Evolutionary conservation across 2,113 vertebrate species (phyloP), one percentile per base, ranked within the genome.

Genomic region (Oceanites oceanicus): DNA sequence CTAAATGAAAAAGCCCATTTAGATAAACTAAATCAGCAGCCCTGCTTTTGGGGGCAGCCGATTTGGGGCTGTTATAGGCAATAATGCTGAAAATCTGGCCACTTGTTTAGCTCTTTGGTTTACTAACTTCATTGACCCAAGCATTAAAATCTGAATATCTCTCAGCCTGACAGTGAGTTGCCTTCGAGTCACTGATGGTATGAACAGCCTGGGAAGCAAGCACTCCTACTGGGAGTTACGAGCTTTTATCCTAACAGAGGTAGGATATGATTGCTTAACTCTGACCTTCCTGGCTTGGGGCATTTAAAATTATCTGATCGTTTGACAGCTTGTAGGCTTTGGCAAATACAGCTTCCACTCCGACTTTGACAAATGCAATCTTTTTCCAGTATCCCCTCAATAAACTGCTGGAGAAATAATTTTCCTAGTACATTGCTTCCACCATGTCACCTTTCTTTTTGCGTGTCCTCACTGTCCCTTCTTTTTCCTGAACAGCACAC

Each of bases 221-320:
- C 10, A 10, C 2, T 81, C 29, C 18, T 63, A 15, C 25, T 16
- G 18, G 29, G 15, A 17, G 63, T 80, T 40, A 27, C 0, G 0
- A 67, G 42, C 26, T 40, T 72, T 72, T 66, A 27, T 67, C 34
- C 49, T 25, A 30, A 8, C 23, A 52, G 34, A 85, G 65, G 20
- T 36, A 52, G 63, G 32, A 50, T 2, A 8, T 5, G 30, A 53
- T 27, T 63, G 44, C 26, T 73, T 49, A 58, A 63, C 52, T 36
- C 49, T 87, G 40, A 38, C 25, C 36, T 81, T 77, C 49, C 29
- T 73, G 34, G 20, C 30, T n/a, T 26, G 29, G 19, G 11, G 34
- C 23, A 18, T 42, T 85, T 63, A 27, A 85, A 76, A 55, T 18
- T 1, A 55, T 50, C 62, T 66, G 36, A 32, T 50, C 3, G 3